Evolutionary conservation across 2,797 vertebrate genomes (phyloP).

Genomic region (Luscinia megarhynchos): DNA sequence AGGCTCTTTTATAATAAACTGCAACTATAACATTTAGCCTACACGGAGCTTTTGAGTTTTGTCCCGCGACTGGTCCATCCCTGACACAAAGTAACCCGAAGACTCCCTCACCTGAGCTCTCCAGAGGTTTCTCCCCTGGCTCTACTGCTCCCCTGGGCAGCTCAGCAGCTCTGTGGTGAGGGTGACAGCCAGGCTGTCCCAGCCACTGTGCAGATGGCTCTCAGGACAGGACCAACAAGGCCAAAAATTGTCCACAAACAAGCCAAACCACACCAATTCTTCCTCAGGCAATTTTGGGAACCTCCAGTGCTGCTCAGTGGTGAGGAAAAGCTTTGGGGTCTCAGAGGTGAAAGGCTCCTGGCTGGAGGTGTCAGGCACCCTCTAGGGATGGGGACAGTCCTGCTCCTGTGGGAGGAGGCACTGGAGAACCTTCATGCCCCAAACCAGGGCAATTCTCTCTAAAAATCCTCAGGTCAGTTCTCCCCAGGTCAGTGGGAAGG

Average conservation of each 20-base stretch:
- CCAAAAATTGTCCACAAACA: not conserved
- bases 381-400: not conserved
- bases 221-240: not conserved
- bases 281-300: not conserved
- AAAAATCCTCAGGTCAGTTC: not conserved
- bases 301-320: not conserved
- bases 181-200: not conserved
- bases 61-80: too few species aligned
- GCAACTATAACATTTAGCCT: too few species aligned
- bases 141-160: not conserved
- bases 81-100: too few species aligned
- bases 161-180: not conserved
- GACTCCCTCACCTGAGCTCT: not conserved
- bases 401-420: not conserved
- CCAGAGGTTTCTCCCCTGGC: not conserved
- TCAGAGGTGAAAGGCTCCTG: rapidly evolving
- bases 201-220: not conserved
- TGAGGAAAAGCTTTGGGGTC: not conserved
- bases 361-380: not conserved
- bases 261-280: not conserved
- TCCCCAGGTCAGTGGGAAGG: not conserved
- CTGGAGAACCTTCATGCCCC: not conserved
- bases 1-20: too few species aligned
- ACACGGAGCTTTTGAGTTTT: too few species aligned
- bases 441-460: not conserved